phyloP scores from a whole-genome alignment of 2,888 invertebrate genomes.

The Plutella xylostella region DNA sequence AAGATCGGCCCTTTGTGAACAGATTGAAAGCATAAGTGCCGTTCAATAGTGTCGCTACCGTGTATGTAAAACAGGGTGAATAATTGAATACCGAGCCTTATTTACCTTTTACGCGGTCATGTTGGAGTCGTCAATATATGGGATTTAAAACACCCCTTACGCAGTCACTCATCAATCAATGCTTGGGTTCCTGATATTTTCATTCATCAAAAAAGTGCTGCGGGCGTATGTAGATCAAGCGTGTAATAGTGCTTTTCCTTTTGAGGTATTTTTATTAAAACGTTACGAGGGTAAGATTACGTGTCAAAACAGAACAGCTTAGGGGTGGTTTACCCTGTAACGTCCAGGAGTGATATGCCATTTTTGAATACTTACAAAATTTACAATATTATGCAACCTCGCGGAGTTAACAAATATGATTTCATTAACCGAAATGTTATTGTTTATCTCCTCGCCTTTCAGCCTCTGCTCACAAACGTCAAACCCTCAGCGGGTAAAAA shows the following conservation, averaged over 20 bases:
- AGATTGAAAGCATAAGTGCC: no score
- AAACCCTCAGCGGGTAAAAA: slow-evolving; percentile 4
- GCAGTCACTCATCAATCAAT: slow-evolving; percentile 43
- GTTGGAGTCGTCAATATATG: background rate
- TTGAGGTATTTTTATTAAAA: slow-evolving; percentile 3
- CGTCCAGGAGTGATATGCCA: no score
- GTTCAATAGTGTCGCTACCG: background rate
- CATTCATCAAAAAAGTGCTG: slow-evolving; percentile 55
- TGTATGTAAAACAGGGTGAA: no score
- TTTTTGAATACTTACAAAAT: no score
- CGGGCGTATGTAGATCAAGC: slow-evolving; percentile 26
- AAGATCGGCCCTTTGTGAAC: slow-evolving; percentile 53
- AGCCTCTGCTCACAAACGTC: background rate
- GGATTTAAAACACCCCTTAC: slow-evolving; percentile 18
- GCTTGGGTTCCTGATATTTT: slow-evolving; percentile 38
- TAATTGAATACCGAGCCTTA: no score
- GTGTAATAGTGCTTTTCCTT: slow-evolving; percentile 6
- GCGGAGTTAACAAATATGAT: no score
- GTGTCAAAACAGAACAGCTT: background rate
- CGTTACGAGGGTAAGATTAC: slow-evolving; percentile 5
- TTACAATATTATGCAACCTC: background rate
- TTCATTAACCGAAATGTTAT: no score
- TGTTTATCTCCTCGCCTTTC: no score
- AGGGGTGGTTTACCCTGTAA: background rate
- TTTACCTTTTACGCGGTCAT: background rate